Percentiles rank a stretch among this genome's conserved stretches.
Conservation (phyloP, 1,140 invertebrate genomes). For the Drosophila fuyamai region DNA sequence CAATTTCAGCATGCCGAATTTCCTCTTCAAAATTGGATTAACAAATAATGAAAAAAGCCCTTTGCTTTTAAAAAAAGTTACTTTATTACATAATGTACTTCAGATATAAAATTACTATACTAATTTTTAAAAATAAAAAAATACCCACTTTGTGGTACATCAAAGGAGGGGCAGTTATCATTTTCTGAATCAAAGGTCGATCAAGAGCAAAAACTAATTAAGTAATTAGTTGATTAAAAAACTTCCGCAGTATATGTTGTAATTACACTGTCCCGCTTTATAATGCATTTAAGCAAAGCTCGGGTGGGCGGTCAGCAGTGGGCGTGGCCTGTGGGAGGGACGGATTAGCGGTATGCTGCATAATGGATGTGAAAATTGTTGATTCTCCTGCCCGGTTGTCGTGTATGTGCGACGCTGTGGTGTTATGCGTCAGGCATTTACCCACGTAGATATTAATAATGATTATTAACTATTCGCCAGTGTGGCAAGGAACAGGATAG, state of each 20-base stretch:
- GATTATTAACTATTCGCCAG: constrained; percentile 63
- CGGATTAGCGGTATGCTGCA: constrained; percentile 39
- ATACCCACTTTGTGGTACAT: too few species aligned
- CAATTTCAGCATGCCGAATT: too few species aligned
- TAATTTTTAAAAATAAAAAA: too few species aligned
- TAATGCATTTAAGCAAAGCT: constrained; percentile 9
- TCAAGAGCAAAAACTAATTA: too few species aligned
- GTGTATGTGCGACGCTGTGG: constrained; percentile 38
- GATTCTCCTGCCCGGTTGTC: constrained; percentile 20
- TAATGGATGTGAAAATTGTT: constrained; percentile 50
- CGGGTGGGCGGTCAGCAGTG: background rate
- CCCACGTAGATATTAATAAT: constrained; percentile 65
- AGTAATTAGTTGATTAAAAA: constrained; percentile 39
- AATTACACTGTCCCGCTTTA: constrained; percentile 15
- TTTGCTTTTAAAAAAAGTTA: too few species aligned
- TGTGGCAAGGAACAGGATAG: constrained; percentile 13
- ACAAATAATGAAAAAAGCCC: too few species aligned
- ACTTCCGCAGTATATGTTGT: constrained; percentile 1
- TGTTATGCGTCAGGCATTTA: constrained; percentile 41
- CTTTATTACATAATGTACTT: too few species aligned
- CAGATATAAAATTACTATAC: too few species aligned
- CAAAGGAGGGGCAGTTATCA: too few species aligned
- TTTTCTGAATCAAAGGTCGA: too few species aligned
- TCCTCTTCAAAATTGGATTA: too few species aligned
- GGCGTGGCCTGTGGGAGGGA: background rate